Conservation (phyloP, 2,113 vertebrate genomes). For the Colossoma macropomum region DNA sequence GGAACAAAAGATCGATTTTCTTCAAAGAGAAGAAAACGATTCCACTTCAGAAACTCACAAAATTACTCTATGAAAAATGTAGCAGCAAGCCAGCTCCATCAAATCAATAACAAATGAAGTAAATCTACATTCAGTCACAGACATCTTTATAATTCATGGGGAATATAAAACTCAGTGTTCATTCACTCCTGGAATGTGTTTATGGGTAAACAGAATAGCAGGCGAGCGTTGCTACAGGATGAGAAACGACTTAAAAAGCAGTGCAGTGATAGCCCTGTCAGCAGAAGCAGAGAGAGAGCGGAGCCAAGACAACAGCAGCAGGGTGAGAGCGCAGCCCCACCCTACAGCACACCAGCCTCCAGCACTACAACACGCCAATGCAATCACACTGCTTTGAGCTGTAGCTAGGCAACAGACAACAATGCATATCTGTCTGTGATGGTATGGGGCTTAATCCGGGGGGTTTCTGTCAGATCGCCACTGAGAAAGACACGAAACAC, state of each 20-base stretch:
- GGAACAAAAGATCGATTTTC: too few species aligned
- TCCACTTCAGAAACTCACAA: too few species aligned
- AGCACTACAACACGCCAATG: background rate
- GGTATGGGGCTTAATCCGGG: conserved; percentile 39
- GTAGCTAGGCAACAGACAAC: conserved; percentile 52
- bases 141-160: background rate
- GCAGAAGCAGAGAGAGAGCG: conserved; percentile 36
- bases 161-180: background rate
- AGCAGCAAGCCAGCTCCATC: background rate
- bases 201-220: background rate
- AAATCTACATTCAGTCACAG: background rate
- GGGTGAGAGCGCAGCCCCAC: background rate
- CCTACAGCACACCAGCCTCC: background rate
- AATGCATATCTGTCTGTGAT: conserved; percentile 30
- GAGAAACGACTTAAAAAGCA: background rate
- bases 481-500: conserved; percentile 9
- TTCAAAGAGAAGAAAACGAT: too few species aligned
- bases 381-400: conserved; percentile 2
- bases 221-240: background rate
- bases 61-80: too few species aligned
- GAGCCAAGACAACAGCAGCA: background rate
- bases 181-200: background rate
- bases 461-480: conserved; percentile 31
- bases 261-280: background rate
- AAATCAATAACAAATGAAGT: background rate